phyloP scores from a whole-genome alignment of 2,888 invertebrate genomes.

The Diadromus collaris region DNA sequence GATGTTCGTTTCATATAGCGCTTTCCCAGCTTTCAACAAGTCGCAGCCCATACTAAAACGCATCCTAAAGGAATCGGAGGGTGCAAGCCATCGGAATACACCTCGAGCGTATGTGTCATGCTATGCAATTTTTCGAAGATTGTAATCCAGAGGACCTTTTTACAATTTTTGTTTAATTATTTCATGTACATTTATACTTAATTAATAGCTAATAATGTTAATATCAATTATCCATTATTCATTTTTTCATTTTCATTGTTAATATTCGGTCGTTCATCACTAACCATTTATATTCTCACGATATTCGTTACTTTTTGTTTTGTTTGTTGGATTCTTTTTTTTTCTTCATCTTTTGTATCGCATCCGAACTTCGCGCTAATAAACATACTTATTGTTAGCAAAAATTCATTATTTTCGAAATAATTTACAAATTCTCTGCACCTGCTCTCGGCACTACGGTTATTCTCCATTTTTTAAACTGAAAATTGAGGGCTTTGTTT shows the following conservation, averaged over 20 bases:
- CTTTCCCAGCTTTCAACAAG: background rate
- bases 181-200: slow-evolving; percentile 60
- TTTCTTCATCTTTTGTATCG: slow-evolving; percentile 22
- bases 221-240: slow-evolving; percentile 30
- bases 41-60: background rate
- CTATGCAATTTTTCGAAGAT: background rate
- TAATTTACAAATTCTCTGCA: slow-evolving; percentile 66
- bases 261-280: slow-evolving; percentile 68
- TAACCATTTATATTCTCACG: slow-evolving; percentile 61
- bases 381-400: slow-evolving; percentile 71
- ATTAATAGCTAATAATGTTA: slow-evolving; percentile 56
- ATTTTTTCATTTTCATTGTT: slow-evolving; percentile 58
- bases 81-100: background rate
- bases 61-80: no score
- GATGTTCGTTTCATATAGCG: background rate
- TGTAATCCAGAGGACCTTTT: slow-evolving; percentile 52
- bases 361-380: slow-evolving; percentile 56
- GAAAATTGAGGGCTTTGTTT: slow-evolving; percentile 1
- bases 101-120: background rate
- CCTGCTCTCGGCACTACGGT: slow-evolving; percentile 18
- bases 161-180: slow-evolving; percentile 63
- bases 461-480: background rate
- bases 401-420: slow-evolving; percentile 66
- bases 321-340: slow-evolving; percentile 18
- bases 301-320: slow-evolving; percentile 26